Evolutionary conservation across 2,113 vertebrate genomes (phyloP), one percentile per base, ranked within the genome.

Genomic region (Ursus arctos): DNA sequence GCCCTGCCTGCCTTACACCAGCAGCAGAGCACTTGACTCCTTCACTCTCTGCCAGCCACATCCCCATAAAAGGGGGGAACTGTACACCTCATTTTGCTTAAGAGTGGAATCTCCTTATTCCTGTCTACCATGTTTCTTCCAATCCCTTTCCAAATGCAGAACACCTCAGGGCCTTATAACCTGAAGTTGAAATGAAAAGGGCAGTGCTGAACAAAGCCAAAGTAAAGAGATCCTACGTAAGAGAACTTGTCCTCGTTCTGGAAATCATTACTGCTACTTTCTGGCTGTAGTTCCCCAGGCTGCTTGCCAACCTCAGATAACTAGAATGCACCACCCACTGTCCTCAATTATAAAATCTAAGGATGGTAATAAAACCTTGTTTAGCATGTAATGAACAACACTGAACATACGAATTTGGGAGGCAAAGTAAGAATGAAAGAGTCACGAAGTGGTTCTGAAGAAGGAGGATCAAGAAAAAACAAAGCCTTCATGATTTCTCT

Each of bases 341-440:
- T 40, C 18, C 76, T 76, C 47, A 84, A 36, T 53, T 82, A 40
- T 55, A 71, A 91, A 94, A 49, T 4, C 19, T 49, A 53, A 77
- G 33, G 51, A 36, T 40, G 19, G 21, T n/a, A 40, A 55, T 47
- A 80, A 80, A 94, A 71, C 53, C 61, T 24, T 61, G 55, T 61
- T 96, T 71, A 63, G 22, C n/a, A 11, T 57, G 14, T 80, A 51
- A 43, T 43, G 11, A 93, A 69, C 74, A 86, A 47, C 5, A 33
- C 51, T 93, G 55, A 82, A 3, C 26, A 65, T 14, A 59, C 57
- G 33, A 43, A 43, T 65, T 82, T 74, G 24, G 83, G n/a, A 88
- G 21, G 24, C 36, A 92, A 95, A 71, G 22, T 55, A 43, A 95
- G 33, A 92, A 74, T n/a, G 28, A 59, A 95, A 91, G 51, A 49